Percentiles rank a stretch among this genome's conserved stretches.
phyloP scores from a whole-genome alignment of 2,113 vertebrate genomes.

The Lipotes vexillifer region DNA sequence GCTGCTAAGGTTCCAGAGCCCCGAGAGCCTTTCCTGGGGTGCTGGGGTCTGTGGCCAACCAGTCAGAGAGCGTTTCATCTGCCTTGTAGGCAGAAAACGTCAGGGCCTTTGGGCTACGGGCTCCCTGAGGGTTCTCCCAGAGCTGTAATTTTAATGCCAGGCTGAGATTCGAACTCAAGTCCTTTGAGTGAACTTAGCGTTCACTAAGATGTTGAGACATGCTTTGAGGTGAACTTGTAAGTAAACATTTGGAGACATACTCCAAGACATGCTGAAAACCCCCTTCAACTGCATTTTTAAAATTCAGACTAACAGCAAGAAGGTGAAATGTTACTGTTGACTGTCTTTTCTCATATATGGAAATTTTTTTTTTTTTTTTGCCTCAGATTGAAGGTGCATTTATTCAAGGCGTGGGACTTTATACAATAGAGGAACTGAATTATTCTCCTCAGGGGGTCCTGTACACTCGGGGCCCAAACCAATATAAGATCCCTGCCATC shows the following conservation, averaged over 20 bases:
- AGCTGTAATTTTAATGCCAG: background rate
- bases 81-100: background rate
- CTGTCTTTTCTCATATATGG: background rate
- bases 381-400: conserved; percentile 89
- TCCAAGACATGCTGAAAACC: background rate
- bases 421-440: conserved; percentile 87
- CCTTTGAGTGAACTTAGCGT: background rate
- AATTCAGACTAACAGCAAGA: background rate
- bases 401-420: conserved; percentile 88
- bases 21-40: background rate
- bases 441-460: conserved; percentile 86
- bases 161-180: background rate
- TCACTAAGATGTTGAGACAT: background rate
- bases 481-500: conserved; percentile 87
- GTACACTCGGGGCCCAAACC: conserved; percentile 83
- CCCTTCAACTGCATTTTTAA: background rate
- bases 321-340: background rate
- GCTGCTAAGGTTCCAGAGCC: no score
- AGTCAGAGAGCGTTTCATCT: background rate
- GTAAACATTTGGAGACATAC: background rate
- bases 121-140: background rate
- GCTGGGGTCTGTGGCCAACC: background rate
- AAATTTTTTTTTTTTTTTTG: background rate
- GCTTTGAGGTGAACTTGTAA: background rate
- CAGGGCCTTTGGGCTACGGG: background rate